Evolutionary conservation across 2,113 vertebrate species (phyloP).

Genomic region (Phylloscopus trochiloides): DNA sequence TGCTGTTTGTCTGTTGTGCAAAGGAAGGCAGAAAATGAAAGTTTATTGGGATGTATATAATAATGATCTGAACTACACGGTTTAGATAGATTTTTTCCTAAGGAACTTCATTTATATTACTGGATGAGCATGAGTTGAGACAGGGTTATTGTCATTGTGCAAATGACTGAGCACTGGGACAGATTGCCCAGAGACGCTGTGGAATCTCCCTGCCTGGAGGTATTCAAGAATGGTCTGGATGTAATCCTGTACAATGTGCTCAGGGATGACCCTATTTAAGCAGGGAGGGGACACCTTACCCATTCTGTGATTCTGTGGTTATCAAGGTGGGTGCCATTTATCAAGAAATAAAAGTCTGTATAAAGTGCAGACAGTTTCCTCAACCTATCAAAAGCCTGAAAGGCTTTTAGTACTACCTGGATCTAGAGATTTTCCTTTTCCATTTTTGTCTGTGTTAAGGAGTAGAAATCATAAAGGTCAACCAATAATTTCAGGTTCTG

Average conservation of each 20-base stretch:
- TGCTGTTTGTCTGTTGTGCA: not conserved
- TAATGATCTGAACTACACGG: not conserved
- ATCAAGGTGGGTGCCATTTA: not conserved
- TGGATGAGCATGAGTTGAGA: not conserved
- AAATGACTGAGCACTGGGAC: not conserved
- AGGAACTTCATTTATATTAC: not conserved
- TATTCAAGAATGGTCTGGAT: not conserved
- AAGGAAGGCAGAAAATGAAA: not conserved
- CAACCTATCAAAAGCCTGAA: not conserved
- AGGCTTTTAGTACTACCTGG: not conserved
- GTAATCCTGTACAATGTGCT: not conserved
- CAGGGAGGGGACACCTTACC: not conserved
- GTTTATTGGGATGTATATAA: not conserved
- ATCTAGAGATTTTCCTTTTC: not conserved
- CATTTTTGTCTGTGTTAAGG: not conserved
- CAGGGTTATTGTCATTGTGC: not conserved
- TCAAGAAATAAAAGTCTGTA: not conserved
- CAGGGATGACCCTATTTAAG: too few species aligned
- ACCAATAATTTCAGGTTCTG: not conserved
- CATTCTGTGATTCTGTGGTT: not conserved
- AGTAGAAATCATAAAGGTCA: not conserved
- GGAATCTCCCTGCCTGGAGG: not conserved
- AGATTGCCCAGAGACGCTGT: not conserved
- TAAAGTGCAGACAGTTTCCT: not conserved
- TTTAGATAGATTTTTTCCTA: not conserved